phyloP scores from a whole-genome alignment of 2,113 vertebrate species.

The Tonatia bakeri region DNA sequence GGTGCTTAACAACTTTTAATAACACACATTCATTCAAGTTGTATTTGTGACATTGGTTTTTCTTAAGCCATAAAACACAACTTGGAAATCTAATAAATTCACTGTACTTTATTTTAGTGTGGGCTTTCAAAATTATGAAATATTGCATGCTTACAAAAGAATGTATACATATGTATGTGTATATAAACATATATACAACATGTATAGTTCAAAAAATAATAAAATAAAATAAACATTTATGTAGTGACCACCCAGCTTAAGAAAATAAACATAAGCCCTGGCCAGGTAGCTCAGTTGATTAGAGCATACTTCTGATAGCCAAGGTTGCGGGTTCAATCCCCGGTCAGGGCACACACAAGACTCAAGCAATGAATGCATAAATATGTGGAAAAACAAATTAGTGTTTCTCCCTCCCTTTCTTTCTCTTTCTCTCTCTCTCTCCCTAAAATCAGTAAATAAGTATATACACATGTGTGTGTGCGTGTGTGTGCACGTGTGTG shows the following conservation, averaged over 20 bases:
- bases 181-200: neutral
- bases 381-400: no score
- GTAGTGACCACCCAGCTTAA: neutral
- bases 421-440: no score
- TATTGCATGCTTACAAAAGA: neutral
- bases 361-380: no score
- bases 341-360: no score
- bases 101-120: neutral
- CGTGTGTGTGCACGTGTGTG: no score
- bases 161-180: neutral
- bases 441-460: no score
- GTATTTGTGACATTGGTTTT: neutral
- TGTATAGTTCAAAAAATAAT: neutral
- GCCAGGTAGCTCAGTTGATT: no score
- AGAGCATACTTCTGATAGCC: no score
- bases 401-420: no score
- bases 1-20: constrained; percentile 12
- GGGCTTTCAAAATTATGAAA: neutral
- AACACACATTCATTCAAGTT: neutral
- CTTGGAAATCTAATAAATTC: neutral
- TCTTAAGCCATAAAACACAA: neutral
- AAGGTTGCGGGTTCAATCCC: no score
- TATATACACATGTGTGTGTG: no score
- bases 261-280: neutral
- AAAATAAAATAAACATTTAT: neutral